phyloP scores from a whole-genome alignment of 2,888 invertebrate species.

The Pollenia angustigena region DNA sequence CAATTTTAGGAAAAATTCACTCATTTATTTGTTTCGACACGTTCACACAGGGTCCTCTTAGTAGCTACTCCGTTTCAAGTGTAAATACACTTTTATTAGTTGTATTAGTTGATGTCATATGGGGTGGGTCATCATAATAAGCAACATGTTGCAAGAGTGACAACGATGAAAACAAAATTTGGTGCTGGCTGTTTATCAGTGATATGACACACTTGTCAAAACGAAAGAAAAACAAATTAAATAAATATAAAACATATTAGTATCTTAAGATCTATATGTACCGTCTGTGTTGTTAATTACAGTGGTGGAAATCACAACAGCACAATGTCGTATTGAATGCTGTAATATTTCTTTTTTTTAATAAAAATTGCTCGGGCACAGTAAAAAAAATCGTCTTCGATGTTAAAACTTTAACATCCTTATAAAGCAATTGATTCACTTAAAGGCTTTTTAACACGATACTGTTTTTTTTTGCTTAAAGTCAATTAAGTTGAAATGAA shows the following conservation, averaged over 20 bases:
- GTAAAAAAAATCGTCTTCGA: too few relatives aligned
- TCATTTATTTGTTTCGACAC: neutral
- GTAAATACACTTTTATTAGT: conserved; percentile 26
- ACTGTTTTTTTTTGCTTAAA: too few relatives aligned
- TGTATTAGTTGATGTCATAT: conserved; percentile 42
- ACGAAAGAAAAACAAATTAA: neutral
- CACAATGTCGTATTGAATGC: neutral
- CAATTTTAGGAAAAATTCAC: neutral
- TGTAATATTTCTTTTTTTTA: too few relatives aligned
- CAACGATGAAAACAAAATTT: neutral
- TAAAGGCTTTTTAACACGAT: too few relatives aligned
- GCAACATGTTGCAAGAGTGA: conserved; percentile 17
- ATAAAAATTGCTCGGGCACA: too few relatives aligned
- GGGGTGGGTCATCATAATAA: neutral
- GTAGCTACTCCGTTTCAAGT: conserved; percentile 18
- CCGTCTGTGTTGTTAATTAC: conserved; percentile 1
- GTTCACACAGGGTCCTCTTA: conserved; percentile 6
- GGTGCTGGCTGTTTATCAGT: conserved; percentile 8
- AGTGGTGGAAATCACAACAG: neutral
- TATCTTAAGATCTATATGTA: neutral
- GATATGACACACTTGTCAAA: conserved; percentile 43
- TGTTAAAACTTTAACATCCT: too few relatives aligned
- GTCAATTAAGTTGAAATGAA: too few relatives aligned
- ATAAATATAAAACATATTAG: neutral
- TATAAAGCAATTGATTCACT: too few relatives aligned